Evolutionary conservation across 2,113 vertebrate genomes (phyloP).

Genomic region (Ciconia stormi): DNA sequence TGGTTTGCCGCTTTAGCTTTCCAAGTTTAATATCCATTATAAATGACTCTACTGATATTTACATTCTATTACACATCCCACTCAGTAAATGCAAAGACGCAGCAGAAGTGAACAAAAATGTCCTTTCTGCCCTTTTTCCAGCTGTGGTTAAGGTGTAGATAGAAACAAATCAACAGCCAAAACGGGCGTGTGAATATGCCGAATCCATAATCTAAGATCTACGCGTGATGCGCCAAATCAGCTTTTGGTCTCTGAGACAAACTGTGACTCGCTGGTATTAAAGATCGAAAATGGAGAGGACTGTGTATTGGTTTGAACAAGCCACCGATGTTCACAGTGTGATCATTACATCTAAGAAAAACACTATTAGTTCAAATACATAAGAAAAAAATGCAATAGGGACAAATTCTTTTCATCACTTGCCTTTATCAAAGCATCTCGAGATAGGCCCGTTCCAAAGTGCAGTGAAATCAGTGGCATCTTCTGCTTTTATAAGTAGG

Average conservation of each 20-base stretch:
- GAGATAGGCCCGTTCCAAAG: background rate
- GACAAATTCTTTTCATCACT: background rate
- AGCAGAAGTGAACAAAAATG: background rate
- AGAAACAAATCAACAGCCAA: background rate
- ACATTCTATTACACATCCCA: background rate
- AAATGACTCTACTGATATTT: background rate
- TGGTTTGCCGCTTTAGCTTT: background rate
- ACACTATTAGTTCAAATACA: background rate
- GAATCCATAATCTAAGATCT: background rate
- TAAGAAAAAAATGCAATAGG: background rate
- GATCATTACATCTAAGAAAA: background rate
- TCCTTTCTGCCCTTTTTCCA: background rate
- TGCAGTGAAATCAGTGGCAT: background rate
- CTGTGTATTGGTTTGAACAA: background rate
- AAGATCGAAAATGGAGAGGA: background rate
- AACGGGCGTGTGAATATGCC: background rate
- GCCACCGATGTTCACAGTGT: background rate
- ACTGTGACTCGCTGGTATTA: fast-evolving
- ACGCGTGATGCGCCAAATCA: fast-evolving
- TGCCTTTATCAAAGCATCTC: background rate
- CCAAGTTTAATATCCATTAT: background rate
- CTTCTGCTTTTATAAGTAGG: background rate
- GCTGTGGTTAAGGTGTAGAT: background rate
- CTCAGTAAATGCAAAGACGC: background rate
- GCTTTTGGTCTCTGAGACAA: background rate